Evolutionary conservation across 30 jellyfish, hydroid and myxozoan species (phyloP).

Genomic region (Aurelia aurita): DNA sequence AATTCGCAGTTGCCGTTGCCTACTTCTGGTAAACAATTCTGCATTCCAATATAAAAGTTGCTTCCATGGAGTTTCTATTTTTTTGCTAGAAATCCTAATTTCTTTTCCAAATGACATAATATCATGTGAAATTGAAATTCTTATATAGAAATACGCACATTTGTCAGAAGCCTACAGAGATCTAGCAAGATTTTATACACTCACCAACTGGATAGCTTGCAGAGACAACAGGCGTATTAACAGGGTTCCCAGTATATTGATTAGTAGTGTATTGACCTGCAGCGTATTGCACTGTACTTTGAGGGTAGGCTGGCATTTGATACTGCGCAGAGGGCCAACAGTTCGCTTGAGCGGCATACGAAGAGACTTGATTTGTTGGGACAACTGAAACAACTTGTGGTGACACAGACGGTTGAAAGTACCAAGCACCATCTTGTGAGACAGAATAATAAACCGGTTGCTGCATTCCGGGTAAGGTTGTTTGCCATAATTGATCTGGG

Average conservation of each 20-base stretch:
- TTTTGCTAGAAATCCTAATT: too few relatives aligned
- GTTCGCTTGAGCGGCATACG: slow-evolving; percentile 49
- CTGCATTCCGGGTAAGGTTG: slow-evolving; percentile 65
- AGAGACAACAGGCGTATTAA: slow-evolving; percentile 54
- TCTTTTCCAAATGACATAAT: too few relatives aligned
- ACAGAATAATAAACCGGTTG: slow-evolving; percentile 80
- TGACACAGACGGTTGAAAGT: slow-evolving; percentile 74
- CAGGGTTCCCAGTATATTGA: slow-evolving; percentile 51
- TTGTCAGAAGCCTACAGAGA: too few relatives aligned
- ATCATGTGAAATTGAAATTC: too few relatives aligned
- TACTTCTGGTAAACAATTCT: too few relatives aligned
- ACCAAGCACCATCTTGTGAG: slow-evolving; percentile 86
- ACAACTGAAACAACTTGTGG: slow-evolving; percentile 83
- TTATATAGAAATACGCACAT: too few relatives aligned
- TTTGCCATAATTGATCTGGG: slow-evolving; percentile 83
- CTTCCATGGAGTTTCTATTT: too few relatives aligned
- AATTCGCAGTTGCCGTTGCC: too few relatives aligned
- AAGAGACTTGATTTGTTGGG: slow-evolving; percentile 51
- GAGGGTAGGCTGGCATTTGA: slow-evolving; percentile 61
- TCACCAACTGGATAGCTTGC: slow-evolving; percentile 63
- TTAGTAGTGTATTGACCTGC: neutral
- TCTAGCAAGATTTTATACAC: too few relatives aligned
- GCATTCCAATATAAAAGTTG: too few relatives aligned
- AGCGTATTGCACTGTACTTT: slow-evolving; percentile 56
- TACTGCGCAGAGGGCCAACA: slow-evolving; percentile 70